Percentiles rank a stretch among this genome's conserved stretches.
Conservation (phyloP, 2,888 invertebrate species). For the Pinctada fucata region DNA sequence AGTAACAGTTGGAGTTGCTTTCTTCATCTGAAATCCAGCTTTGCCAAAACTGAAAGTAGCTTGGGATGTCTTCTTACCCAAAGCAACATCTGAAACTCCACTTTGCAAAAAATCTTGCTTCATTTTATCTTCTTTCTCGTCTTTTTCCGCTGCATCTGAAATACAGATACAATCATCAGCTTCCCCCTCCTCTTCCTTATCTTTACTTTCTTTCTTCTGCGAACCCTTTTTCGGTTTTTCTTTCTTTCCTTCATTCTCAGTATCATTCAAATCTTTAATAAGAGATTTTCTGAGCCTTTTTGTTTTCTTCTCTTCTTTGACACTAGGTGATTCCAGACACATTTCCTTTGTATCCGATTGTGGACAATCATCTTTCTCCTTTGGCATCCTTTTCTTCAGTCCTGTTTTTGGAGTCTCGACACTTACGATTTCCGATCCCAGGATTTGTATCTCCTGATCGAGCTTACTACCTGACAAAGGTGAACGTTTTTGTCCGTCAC, state of each 20-base stretch:
- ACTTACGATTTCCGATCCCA: constrained; percentile 32
- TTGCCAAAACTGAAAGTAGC: constrained; percentile 54
- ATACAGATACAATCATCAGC: background rate
- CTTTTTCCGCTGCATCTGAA: constrained; percentile 8
- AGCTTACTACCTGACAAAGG: constrained; percentile 1
- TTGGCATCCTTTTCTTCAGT: background rate
- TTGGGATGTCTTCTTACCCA: constrained; percentile 45
- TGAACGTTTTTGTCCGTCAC: background rate
- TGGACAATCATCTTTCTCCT: constrained; percentile 14
- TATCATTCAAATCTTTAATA: constrained; percentile 15
- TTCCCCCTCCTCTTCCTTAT: background rate
- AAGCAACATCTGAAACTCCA: constrained; percentile 2
- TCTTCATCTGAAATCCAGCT: constrained; percentile 45
- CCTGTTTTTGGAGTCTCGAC: constrained; percentile 16
- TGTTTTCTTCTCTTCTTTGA: background rate
- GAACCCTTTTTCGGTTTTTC: constrained; percentile 7
- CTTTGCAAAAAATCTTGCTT: constrained; percentile 22
- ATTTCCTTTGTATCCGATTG: constrained; percentile 1
- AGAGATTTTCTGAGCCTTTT: constrained; percentile 16
- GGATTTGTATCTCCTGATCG: constrained; percentile 33
- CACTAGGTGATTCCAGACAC: background rate
- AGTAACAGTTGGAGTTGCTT: constrained; percentile 21
- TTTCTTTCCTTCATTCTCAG: constrained; percentile 19
- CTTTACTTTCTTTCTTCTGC: constrained; percentile 8
- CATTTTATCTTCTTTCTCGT: constrained; percentile 9